Evolutionary conservation across 2,113 vertebrate species (phyloP).

Genomic region (Oreochromis tanganicae): DNA sequence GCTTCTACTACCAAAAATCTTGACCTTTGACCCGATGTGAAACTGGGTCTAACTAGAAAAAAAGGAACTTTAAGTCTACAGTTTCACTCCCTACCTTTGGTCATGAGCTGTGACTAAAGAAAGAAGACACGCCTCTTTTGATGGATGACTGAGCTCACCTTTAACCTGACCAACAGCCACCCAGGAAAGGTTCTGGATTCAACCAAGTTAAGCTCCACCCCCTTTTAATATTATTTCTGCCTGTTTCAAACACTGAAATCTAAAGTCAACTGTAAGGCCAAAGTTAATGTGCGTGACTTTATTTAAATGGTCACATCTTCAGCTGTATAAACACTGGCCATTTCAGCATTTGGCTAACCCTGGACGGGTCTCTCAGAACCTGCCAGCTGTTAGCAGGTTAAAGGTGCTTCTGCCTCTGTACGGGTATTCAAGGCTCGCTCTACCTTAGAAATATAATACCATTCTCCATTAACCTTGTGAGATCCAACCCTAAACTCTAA

Average conservation of each 20-base stretch:
- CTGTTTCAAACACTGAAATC: background rate
- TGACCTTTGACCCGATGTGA: background rate
- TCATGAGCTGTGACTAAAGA: background rate
- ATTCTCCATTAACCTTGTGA: background rate
- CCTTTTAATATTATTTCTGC: background rate
- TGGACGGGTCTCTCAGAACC: background rate
- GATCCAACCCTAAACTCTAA: background rate
- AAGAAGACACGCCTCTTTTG: background rate
- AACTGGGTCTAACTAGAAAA: background rate
- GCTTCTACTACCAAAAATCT: background rate
- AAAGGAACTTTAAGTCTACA: rapidly evolving
- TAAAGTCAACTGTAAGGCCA: background rate
- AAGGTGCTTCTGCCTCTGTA: background rate
- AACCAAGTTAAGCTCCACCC: background rate
- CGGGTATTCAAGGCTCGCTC: background rate
- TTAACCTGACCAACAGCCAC: background rate
- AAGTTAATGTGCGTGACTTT: background rate
- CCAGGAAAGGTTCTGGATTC: background rate
- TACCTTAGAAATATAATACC: background rate
- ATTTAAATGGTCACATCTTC: background rate
- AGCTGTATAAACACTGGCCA: background rate
- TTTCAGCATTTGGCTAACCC: background rate
- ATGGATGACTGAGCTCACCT: background rate
- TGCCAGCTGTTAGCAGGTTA: background rate
- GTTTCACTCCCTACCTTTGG: background rate